Evolutionary conservation across 2,797 vertebrate genomes (phyloP).

Genomic region (Gallirallus australis): DNA sequence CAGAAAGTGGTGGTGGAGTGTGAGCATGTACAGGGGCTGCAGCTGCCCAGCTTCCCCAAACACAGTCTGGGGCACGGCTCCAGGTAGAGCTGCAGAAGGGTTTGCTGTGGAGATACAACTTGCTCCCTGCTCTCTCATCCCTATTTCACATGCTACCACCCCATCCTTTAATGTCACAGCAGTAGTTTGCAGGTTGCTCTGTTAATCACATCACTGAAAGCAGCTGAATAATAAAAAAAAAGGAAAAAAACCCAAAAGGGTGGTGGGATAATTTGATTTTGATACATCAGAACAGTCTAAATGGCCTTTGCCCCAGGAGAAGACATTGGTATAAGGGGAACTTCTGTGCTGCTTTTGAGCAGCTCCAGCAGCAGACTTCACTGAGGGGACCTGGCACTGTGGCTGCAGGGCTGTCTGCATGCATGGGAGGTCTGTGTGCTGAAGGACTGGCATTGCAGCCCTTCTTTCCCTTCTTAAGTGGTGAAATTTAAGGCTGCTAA

Average conservation of each 20-base stretch:
- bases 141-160: neutral
- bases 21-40: rapidly evolving
- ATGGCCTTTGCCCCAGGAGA: neutral
- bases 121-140: neutral
- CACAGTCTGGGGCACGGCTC: rapidly evolving
- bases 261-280: rapidly evolving
- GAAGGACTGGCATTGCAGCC: rapidly evolving
- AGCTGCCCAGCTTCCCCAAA: rapidly evolving
- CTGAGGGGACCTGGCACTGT: rapidly evolving
- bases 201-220: neutral
- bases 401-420: neutral
- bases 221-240: neutral
- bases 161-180: neutral
- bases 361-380: neutral
- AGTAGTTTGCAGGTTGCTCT: neutral
- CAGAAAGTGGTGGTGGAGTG: neutral
- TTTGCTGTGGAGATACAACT: neutral
- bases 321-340: neutral
- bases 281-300: neutral
- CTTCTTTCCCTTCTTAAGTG: neutral
- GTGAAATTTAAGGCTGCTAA: neutral
- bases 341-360: neutral
- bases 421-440: rapidly evolving
- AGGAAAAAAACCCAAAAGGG: no score
- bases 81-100: neutral